phyloP scores from a whole-genome alignment of 2,797 vertebrate species.

The Phaenicophaeus curvirostris region DNA sequence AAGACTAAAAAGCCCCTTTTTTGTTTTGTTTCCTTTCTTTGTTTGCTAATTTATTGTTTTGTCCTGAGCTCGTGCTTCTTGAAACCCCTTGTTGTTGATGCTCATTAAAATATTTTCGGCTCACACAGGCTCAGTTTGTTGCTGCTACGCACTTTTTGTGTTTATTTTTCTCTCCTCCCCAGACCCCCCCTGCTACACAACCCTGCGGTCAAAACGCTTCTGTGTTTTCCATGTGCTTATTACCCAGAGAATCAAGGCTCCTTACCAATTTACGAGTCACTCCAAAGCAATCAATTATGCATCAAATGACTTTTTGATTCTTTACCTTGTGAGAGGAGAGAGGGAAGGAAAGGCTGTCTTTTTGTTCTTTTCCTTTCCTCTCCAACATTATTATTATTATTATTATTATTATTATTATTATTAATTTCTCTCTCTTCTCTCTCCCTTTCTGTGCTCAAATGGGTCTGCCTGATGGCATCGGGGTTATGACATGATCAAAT shows the following conservation, averaged over 20 bases:
- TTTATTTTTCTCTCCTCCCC: constrained; percentile 53
- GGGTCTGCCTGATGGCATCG: constrained; percentile 65
- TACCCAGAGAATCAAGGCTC: constrained; percentile 70
- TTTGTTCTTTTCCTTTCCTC: constrained; percentile 28
- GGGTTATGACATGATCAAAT: constrained; percentile 63
- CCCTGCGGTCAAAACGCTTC: constrained; percentile 68
- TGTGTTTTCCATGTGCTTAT: constrained; percentile 55
- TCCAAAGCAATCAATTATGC: constrained; percentile 80
- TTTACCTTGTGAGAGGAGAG: constrained; percentile 69
- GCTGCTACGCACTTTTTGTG: constrained; percentile 13
- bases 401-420: constrained; percentile 66
- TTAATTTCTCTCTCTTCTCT: constrained; percentile 12
- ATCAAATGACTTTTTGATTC: constrained; percentile 79
- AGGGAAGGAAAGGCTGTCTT: constrained; percentile 5
- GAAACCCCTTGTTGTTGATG: constrained; percentile 43
- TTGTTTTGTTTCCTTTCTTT: constrained; percentile 13
- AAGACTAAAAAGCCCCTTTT: not conserved
- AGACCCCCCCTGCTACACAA: not conserved
- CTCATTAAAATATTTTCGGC: constrained; percentile 71
- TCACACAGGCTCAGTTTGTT: not conserved
- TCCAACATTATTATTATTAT: constrained; percentile 66
- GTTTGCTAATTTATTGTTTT: constrained; percentile 67
- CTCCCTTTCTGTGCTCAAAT: not conserved
- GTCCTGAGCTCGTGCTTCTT: constrained; percentile 10
- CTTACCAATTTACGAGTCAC: constrained; percentile 64